phyloP scores from a whole-genome alignment of 2,113 vertebrate species.

The Rhea americana region DNA sequence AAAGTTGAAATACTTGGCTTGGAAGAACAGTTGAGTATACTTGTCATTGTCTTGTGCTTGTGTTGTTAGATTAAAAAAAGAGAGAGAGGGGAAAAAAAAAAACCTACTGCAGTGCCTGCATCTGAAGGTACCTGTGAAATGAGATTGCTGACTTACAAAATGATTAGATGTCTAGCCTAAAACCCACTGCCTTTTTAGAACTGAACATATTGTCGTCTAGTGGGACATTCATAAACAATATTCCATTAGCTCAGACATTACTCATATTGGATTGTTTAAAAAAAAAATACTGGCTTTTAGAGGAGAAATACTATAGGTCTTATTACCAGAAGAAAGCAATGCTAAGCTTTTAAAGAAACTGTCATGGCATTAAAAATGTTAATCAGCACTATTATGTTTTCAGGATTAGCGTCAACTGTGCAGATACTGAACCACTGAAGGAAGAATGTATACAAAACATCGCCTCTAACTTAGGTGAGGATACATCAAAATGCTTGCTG shows the following conservation, averaged over 20 bases:
- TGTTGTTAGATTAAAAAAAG: accelerated
- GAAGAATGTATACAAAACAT: slow-evolving; percentile 66
- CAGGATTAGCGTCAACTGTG: slow-evolving; percentile 65
- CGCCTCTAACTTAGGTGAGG: slow-evolving; percentile 62
- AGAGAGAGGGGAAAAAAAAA: too few species aligned
- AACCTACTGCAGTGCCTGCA: background rate
- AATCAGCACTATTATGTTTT: background rate
- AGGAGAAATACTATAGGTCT: accelerated
- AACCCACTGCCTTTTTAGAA: accelerated
- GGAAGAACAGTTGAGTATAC: slow-evolving; percentile 75
- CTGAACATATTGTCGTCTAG: accelerated
- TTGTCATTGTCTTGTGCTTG: accelerated
- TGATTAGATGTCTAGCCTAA: background rate
- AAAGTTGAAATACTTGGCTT: slow-evolving; percentile 73
- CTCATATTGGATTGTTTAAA: background rate
- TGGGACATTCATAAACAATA: accelerated
- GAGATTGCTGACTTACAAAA: background rate
- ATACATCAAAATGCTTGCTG: accelerated
- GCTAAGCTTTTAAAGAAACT: accelerated
- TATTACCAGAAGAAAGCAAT: background rate
- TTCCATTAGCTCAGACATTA: background rate
- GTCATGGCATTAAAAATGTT: background rate
- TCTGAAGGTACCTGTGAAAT: too few species aligned
- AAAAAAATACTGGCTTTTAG: too few species aligned
- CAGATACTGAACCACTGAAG: background rate